Evolutionary conservation across 2,888 invertebrate genomes (phyloP), one percentile per base, ranked within the genome.

Genomic region (Tiliacea aurago): DNA sequence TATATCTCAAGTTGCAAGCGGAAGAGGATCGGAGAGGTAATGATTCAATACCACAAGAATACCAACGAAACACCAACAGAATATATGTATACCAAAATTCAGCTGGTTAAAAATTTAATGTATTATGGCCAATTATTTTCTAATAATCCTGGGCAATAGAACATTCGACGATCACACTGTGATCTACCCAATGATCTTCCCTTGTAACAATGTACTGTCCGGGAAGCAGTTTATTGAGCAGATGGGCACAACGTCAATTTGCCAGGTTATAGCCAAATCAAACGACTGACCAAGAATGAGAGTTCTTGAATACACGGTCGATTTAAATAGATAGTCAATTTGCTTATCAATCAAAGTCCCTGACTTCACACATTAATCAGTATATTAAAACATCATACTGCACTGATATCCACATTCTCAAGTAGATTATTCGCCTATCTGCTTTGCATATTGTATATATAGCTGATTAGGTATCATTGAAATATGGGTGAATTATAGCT

Each of bases 281-380:
- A 59, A 59, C 13, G n/a, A 59, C 2, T 59, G 15, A 15, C 59
- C 13, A 15, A 41, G 61, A n/a, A 59, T n/a, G 15, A 37, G n/a
- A 59, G n/a, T 20, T 13, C n/a, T 41, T n/a, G 9, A 59, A 59
- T 23, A 41, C 9, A 41, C 15, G 15, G 5, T 61, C 4, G 41
- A 61, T n/a, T 41, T 41, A 23, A n/a, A 9, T 61, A 61, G 41
- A 66, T 20, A 28, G 20, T 43, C 3, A 43, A 66, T 20, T 20
- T 28, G 59, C 18, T 59, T 37, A 47, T 68, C 23, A 66, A 67
- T 62, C 28, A 28, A 66, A 61, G 28, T 61, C 10, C 2, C 9
- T n/a, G 10, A 41, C 18, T 23, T 43, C 23, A 18, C 5, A 61
- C 15, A 61, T n/a, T 37, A n/a, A 59, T n/a, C 37, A 5, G 9